Base-by-base conservation (phyloP, 2,888 invertebrate genomes). In the Trileptium ribeirensis region DNA sequence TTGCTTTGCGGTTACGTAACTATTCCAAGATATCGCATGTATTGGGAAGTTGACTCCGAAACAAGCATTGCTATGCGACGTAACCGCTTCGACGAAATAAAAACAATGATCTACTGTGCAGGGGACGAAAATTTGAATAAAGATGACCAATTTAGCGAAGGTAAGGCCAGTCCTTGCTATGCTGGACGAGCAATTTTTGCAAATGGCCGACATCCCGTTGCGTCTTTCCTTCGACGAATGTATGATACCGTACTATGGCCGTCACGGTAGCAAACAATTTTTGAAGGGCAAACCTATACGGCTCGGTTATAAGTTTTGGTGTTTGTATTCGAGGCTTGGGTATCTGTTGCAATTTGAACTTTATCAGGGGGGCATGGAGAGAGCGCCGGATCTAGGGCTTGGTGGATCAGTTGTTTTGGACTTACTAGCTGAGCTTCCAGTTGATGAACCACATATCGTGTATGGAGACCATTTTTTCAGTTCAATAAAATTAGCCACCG, bases 211-310 rank as follows among this genome's bases (percentile, higher is more conserved):
- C 67, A 83, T 83, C 15, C 79, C 82, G 67, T 83, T 85, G 79
- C 64, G 84, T 38, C 75, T 85, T 15, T 81, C 82, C n/a, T 83
- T 84, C 81, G 87, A 88, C 84, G 86, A 88, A 82, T 83, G 83
- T 40, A 87, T 88, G 86, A 83, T 87, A 0, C 83, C 85, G 51
- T 87, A 88, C 86, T 88, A 86, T 85, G 87, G 87, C 74, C 82
- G 85, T 82, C 86, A 87, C 83, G 83, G 84, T 78, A 86, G 84
- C 75, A 87, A 87, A 67, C 86, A 87, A 81, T 87, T 86, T 83
- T 84, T 87, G 15, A 80, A 85, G 33, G 86, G 86, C 19, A 88
- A 88, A 74, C 87, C 86, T 1, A 87, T 87, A 67, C 80, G 86
- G 74, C 87, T 87, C 84, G 85, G 86, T 2, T 87, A 84, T 79